phyloP scores from a whole-genome alignment of 2,113 vertebrate genomes.

The Sapajus apella region DNA sequence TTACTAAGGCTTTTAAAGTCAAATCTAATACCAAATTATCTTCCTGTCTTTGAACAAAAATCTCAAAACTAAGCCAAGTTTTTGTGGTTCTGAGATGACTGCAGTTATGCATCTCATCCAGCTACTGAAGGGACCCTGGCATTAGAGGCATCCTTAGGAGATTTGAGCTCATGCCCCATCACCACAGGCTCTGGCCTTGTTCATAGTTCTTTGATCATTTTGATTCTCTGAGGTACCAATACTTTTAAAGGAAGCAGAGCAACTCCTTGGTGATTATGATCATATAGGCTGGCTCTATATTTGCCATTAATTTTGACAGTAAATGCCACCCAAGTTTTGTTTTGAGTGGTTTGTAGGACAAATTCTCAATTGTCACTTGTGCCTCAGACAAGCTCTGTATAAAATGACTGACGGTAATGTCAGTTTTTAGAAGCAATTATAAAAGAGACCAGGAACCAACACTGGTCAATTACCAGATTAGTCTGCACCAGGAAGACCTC shows the following conservation, averaged over 20 bases:
- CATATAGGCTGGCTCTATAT: neutral
- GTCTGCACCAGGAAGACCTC: neutral
- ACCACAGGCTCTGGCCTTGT: neutral
- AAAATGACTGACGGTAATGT: neutral
- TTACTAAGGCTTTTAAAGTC: neutral
- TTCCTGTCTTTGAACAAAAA: constrained; percentile 36
- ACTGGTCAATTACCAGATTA: constrained; percentile 2
- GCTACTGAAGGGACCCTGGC: neutral
- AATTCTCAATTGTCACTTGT: neutral
- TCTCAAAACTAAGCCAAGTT: constrained; percentile 31
- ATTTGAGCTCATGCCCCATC: neutral
- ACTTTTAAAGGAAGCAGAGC: neutral
- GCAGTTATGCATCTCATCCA: neutral
- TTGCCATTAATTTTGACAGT: neutral
- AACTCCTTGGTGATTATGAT: neutral
- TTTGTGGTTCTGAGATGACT: neutral
- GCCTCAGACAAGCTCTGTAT: neutral
- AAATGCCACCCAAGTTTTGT: neutral
- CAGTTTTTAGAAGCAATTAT: constrained; percentile 36
- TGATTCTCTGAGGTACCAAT: neutral
- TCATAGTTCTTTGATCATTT: neutral
- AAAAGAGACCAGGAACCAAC: neutral
- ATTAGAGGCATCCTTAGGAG: neutral
- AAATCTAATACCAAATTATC: neutral
- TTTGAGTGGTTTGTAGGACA: neutral